Base-by-base conservation (phyloP, 2,888 invertebrate genomes). In the Rutpela maculata region DNA sequence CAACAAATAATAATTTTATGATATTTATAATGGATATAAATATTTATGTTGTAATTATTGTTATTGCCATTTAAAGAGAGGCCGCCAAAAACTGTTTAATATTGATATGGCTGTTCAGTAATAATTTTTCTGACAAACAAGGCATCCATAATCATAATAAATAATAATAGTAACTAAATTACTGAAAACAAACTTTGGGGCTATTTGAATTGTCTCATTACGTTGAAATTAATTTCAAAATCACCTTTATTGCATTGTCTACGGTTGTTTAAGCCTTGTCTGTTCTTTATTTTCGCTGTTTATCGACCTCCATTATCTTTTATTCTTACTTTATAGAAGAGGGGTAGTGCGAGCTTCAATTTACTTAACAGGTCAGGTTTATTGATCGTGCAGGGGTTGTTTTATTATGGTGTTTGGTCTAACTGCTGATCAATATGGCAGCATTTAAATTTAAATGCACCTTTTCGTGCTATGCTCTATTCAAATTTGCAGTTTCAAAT, bases 371-470 rank as follows among this genome's bases (percentile, higher is more conserved):
- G 43, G 65, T 43, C 65, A 50, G 50, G 50, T 50, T 50, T 43
- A 65, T 65, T 43, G 65, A 65, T 65, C 65, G 65, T 38, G 65
- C 19, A 43, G 65, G 65, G 65, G 43, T 19, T 12, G 65, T 43
- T 65, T 22, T 65, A 15, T 43, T 65, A 18, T 43, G 19, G 43
- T 43, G 17, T 38, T 65, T 65, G 43, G 43, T 43, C 38, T 65
- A 43, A 65, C 31, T 60, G n/a, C 60, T 26, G 60, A 65, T 65
- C 65, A 65, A 65, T 65, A 65, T 12, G 17, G 12, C 12, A 38
- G 10, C 65, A 22, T 38, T 35, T 35, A 17, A 65, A 18, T 38
- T 38, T 43, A 38, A 50, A 50, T 15, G 15, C n/a, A n/a, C 7
- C 15, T 50, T 15, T n/a, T 50, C 3, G 15, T 15, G 15, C 7